phyloP scores from a whole-genome alignment of 2,888 invertebrate species.

The Meteorus cinctellus region DNA sequence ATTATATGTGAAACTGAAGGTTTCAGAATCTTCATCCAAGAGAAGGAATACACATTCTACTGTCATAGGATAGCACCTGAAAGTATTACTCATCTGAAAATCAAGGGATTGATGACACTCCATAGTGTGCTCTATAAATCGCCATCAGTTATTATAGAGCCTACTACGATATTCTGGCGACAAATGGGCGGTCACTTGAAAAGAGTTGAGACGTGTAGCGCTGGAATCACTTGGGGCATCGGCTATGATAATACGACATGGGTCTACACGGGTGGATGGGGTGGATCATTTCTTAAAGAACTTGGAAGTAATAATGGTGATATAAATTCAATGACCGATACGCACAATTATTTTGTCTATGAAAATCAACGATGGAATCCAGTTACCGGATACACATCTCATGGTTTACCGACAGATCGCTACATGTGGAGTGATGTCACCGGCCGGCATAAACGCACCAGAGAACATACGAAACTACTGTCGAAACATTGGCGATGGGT shows the following conservation, averaged over 20 bases:
- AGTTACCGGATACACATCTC: constrained; percentile 89
- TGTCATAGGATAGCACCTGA: constrained; percentile 85
- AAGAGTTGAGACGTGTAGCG: constrained; percentile 83
- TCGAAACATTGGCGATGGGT: constrained; percentile 94
- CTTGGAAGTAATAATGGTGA: constrained; percentile 77
- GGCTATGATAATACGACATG: constrained; percentile 92
- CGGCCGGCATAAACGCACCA: constrained; percentile 87
- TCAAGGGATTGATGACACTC: constrained; percentile 86
- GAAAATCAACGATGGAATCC: constrained; percentile 98
- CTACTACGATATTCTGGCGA: constrained; percentile 88
- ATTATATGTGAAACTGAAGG: constrained; percentile 79
- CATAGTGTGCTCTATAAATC: constrained; percentile 81
- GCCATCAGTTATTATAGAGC: constrained; percentile 80
- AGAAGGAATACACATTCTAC: constrained; percentile 81
- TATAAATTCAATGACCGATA: constrained; percentile 86
- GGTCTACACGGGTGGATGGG: constrained; percentile 93
- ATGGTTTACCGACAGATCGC: constrained; percentile 89
- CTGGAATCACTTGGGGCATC: constrained; percentile 93
- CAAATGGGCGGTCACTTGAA: constrained; percentile 91
- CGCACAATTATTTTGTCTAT: constrained; percentile 90
- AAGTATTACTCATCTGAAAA: constrained; percentile 81
- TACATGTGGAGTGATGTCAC: constrained; percentile 94
- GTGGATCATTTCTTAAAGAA: constrained; percentile 85
- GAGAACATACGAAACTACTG: constrained; percentile 89
- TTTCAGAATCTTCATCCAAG: constrained; percentile 82